Base-by-base conservation (phyloP, 2,888 invertebrate species). In the Torymus aiolomorphi region DNA sequence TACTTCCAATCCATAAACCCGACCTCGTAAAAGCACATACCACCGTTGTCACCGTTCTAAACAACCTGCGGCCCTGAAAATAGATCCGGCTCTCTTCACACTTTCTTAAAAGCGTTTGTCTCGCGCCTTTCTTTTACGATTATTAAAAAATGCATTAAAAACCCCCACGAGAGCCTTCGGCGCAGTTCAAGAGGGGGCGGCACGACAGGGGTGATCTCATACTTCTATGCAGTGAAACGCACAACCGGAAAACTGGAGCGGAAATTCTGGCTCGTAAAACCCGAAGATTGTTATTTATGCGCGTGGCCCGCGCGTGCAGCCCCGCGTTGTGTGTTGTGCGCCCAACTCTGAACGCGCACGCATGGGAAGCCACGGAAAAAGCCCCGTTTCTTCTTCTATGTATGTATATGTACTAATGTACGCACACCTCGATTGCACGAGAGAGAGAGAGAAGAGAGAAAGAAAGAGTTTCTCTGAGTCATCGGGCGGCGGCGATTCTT, bases 251-350 rank as follows among this genome's bases (percentile, higher is more conserved):
- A 77, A 71, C n/a, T 57, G 62, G 70, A 76, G 71, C 65, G 76
- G 71, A 71, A 71, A 71, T 65, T 77, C 71, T 71, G 71, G 57
- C 71, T 77, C 71, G 71, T 71, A 59, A 59, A 78, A 49, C 62
- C 12, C 62, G 31, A 62, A 73, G 62, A 73, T 73, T 69, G 24
- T 62, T 67, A 73, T 62, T 67, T 54, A 61, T 56, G 66, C 51
- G 20, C 18, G 31, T 16, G 54, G 20, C 20, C n/a, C n/a, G n/a
- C n/a, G n/a, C n/a, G 56, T 51, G 67, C 24, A 24, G 24, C 24
- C 13, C 20, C 24, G n/a, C n/a, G n/a, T n/a, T n/a, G n/a, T n/a
- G n/a, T n/a, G 31, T 20, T 66, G 57, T 20, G 52, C 1, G 18
- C 16, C 57, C 14, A 18, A 5, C 24, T 14, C 14, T 14, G 1